Evolutionary conservation across 2,113 vertebrate genomes (phyloP), one percentile per base, ranked within the genome.

Genomic region (Myotis yumanensis): DNA sequence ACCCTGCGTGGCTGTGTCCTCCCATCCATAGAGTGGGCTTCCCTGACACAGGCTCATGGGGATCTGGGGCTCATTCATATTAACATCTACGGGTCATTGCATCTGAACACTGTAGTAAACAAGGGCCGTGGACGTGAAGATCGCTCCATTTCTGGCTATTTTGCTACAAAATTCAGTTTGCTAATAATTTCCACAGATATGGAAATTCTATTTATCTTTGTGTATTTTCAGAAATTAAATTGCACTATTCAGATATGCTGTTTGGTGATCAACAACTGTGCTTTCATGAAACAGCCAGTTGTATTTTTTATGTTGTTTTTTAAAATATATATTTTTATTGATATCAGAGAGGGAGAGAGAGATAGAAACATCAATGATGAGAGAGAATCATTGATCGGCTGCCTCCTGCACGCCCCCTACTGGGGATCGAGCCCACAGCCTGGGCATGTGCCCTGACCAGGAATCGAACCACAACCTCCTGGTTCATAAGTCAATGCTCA

Each of bases 161-260:
- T 95, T 64, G 64, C 68, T 92, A 43, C 0, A 17, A 86, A 88
- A 83, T 89, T 59, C 22, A 69, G 9, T 32, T 89, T 75, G 23
- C 43, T 66, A n/a, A 16, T 57, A 79, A 79, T 76, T 94, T 87
- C 59, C 23, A 88, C 40, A 8, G 2, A 51, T 52, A 35, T 0
- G 12, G 35, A 80, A 84, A 90, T 86, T 82, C 32, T 76, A 15
- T 72, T 90, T 85, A 64, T 54, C 52, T 89, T 83, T 57, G 40
- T 54, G 20, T n/a, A 92, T 92, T 66, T 97, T 91, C n/a, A 83
- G 84, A 94, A 92, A 68, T 68, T 77, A 91, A 93, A 89, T 48
- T 43, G 35, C 15, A 72, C 4, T 23, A 22, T 20, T 43, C 7
- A 90, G 51, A 75, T 84, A n/a, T 43, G 43, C 43, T 89, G 7